Conservation (phyloP, 2,113 vertebrate species). For the Oriolus oriolus region DNA sequence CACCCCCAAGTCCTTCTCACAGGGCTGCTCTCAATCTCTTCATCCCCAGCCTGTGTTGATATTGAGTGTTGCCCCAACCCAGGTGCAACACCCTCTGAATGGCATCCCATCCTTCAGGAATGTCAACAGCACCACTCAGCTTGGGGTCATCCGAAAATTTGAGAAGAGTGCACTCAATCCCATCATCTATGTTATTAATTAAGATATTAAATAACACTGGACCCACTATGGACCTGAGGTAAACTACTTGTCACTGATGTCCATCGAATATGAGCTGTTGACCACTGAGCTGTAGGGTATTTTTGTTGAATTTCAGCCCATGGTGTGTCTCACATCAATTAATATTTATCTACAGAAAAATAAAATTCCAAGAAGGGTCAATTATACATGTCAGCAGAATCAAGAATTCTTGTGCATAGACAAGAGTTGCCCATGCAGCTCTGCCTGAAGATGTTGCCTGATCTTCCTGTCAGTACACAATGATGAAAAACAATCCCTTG, state of each 20-base stretch:
- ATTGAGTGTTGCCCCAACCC: fast-evolving
- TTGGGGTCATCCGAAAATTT: background rate
- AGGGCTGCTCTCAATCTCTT: background rate
- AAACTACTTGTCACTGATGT: background rate
- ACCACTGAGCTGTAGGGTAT: background rate
- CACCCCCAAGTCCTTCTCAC: too few species aligned
- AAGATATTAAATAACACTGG: background rate
- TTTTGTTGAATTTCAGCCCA: background rate
- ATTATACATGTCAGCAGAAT: background rate
- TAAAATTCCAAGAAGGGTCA: background rate
- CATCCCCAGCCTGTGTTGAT: background rate
- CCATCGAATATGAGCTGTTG: fast-evolving
- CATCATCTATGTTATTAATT: background rate
- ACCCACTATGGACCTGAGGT: fast-evolving
- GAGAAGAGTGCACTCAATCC: background rate
- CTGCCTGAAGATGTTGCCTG: background rate
- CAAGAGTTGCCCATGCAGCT: background rate
- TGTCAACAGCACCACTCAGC: background rate
- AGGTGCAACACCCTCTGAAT: background rate
- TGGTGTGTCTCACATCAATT: background rate
- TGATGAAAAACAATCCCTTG: background rate
- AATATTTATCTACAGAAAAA: background rate
- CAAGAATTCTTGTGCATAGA: background rate
- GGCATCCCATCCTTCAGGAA: background rate
- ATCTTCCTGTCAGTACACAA: background rate